These are phyloP conservation scores for Epicauta chinensis DNA, from an alignment of 1,140 invertebrate genomes.

Conservation along the genomic window DNA sequence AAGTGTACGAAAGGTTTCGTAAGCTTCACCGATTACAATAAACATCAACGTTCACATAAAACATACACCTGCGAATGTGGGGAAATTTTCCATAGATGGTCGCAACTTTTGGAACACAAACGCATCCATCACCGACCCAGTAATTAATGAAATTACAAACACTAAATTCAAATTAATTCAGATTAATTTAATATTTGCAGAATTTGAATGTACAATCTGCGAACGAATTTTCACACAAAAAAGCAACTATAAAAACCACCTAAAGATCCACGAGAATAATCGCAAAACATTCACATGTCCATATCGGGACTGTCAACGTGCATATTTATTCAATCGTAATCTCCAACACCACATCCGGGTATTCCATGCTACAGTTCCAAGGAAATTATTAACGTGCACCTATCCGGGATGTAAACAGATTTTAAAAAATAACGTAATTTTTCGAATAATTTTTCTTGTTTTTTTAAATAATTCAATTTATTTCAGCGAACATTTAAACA, in stretches of 20 bases:
- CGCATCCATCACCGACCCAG: conserved; percentile 23
- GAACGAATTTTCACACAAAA: conserved; percentile 43
- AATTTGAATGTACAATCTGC: conserved; percentile 46
- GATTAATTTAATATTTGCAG: conserved; percentile 41
- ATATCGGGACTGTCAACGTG: conserved; percentile 40
- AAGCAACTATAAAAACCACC: conserved; percentile 41
- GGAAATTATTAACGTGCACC: conserved; percentile 5
- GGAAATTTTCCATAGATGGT: conserved; percentile 41
- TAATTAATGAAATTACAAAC: conserved; percentile 7
- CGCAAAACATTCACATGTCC: conserved; percentile 39
- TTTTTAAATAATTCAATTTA: not conserved
- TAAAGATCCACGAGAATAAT: conserved; percentile 39
- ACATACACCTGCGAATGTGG: conserved; percentile 44
- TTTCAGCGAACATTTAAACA: conserved; percentile 19
- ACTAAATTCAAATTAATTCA: conserved; percentile 3
- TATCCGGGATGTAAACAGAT: conserved; percentile 15
- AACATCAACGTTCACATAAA: conserved; percentile 46
- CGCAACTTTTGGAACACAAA: conserved; percentile 42
- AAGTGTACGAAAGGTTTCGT: conserved; percentile 43
- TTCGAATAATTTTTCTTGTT: not conserved
- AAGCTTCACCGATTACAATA: conserved; percentile 40
- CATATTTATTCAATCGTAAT: conserved; percentile 25
- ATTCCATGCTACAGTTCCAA: conserved; percentile 17
- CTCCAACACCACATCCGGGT: conserved; percentile 18
- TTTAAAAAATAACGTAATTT: conserved; percentile 15